Conservation (phyloP, 1,140 invertebrate species). For the Rhopalosiphum padi region DNA sequence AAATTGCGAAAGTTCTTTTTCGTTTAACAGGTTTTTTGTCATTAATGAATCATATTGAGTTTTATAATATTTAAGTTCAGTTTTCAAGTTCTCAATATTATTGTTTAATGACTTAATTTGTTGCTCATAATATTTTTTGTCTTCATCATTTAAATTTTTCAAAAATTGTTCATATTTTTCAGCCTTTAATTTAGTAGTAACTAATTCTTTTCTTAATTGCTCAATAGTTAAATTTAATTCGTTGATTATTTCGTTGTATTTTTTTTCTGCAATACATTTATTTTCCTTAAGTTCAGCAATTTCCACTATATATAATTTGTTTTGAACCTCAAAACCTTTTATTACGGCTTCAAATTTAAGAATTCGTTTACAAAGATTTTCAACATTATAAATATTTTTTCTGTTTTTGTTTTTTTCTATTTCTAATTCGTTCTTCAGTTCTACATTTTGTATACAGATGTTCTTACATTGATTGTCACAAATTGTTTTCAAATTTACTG, state of each 20-base stretch:
- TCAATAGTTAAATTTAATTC: background rate
- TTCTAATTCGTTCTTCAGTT: background rate
- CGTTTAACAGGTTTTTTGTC: background rate
- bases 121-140: background rate
- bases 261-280: background rate
- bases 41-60: background rate
- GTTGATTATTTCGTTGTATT: background rate
- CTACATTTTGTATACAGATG: background rate
- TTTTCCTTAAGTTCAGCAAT: background rate
- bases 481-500: background rate
- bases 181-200: background rate
- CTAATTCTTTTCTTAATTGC: background rate
- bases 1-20: background rate
- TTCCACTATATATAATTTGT: background rate
- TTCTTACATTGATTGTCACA: background rate
- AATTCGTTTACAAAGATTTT: background rate
- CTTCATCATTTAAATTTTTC: background rate
- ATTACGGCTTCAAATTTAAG: background rate
- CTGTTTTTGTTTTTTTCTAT: background rate
- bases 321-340: background rate
- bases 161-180: background rate
- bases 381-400: background rate
- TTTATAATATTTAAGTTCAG: background rate
- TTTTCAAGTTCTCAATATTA: conserved; percentile 3
- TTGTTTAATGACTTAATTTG: background rate